Evolutionary conservation across 2,113 vertebrate species (phyloP), one percentile per base, ranked within the genome.

Genomic region (Papio anubis): DNA sequence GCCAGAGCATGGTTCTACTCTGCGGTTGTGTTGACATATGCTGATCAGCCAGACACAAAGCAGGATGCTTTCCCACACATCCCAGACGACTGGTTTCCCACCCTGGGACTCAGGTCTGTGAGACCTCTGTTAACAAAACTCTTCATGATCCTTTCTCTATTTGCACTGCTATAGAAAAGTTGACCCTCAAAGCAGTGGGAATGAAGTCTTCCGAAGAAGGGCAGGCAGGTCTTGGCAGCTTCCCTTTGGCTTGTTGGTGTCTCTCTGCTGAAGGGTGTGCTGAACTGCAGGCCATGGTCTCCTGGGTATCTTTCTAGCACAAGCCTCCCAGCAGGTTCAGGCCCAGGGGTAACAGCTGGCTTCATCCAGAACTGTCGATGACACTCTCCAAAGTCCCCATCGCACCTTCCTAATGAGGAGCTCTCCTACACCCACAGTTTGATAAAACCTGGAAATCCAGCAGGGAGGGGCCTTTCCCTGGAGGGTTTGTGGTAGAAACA

Each of bases 11-110:
- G 3, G 50, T 18, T 17, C 68, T 80, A 1, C 38, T 78, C 14
- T 18, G 35, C 8, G 6, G 0, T 5, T 35, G 52, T 23, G 14
- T 6, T 40, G 30, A 18, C 20, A 57, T 0, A 1, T 12, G 27
- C 66, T 73, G 16, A 73, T 21, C 2, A 11, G 43, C 23, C 3
- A 27, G 68, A 35, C 18, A 18, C 32, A 48, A 16, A 66, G 78
- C 9, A 72, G 10, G 11, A 8, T 3, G 61, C 43, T 11, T 38
- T 43, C 84, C 14, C 23, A 23, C 23, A 70, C 35, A 66, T 30
- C 3, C 64, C 2, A 1, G 90, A 13, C 61, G 59, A 50, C n/a
- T 27, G 0, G 5, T 21, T 64, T 86, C 40, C 76, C 27, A 2
- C 11, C 18, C 45, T 64, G 38, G 12, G 35, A 52, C 11, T 35